Evolutionary conservation across 2,113 vertebrate species (phyloP).

Genomic region (Tachysurus vachellii): DNA sequence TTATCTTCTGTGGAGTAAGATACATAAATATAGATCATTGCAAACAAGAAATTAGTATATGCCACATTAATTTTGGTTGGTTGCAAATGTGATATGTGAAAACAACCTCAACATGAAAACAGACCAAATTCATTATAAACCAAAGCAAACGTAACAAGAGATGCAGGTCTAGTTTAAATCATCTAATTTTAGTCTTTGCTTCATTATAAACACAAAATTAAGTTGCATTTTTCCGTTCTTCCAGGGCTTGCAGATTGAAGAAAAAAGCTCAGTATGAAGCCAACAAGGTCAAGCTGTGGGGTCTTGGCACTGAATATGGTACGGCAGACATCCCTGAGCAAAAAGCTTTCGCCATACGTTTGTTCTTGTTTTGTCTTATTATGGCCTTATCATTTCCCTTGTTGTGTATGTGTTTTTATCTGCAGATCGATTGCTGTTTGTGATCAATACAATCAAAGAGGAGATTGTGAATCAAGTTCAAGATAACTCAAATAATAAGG

Average conservation of each 20-base stretch:
- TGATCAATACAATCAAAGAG: constrained; percentile 98
- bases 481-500: constrained; percentile 82
- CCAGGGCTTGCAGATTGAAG: constrained; percentile 95
- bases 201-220: background rate
- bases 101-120: background rate
- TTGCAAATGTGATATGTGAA: background rate
- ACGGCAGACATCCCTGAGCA: constrained; percentile 51
- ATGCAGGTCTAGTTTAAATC: background rate
- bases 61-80: background rate
- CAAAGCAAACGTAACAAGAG: background rate
- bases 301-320: constrained; percentile 98
- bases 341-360: background rate
- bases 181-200: background rate
- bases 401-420: constrained; percentile 40
- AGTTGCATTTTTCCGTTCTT: constrained; percentile 5
- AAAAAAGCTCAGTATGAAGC: constrained; percentile 99
- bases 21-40: background rate
- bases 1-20: background rate
- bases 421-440: constrained; percentile 93
- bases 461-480: constrained; percentile 95
- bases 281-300: constrained; percentile 99
- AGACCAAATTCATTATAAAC: background rate
- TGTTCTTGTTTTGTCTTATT: constrained; percentile 1
- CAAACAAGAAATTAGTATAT: background rate
- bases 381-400: background rate